Evolutionary conservation across 2,113 vertebrate species (phyloP), one percentile per base, ranked within the genome.

Genomic region (Chaetodon auriga): DNA sequence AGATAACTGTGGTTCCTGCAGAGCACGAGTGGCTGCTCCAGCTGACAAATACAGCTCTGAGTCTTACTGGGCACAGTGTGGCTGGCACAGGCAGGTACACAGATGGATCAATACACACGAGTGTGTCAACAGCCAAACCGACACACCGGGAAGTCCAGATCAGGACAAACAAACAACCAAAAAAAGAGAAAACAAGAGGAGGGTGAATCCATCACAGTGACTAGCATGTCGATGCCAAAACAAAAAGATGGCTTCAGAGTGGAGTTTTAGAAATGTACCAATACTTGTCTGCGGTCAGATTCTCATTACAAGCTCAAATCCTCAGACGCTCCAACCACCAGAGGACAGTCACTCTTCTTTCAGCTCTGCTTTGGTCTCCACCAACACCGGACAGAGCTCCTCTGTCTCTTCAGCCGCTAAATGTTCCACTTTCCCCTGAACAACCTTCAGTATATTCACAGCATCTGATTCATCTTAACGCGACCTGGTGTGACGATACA

Each of bases 1-100:
- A 46, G 72, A 63, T 38, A 63, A 68, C 66, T 71, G 41, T 45
- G 70, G 68, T 48, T 73, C 48, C 78, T 58, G 78, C 12, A 15
- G 78, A 76, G 81, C 74, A 71, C 45, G 0, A 58, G 55, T 6
- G 16, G 66, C 30, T 64, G 48, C 58, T 82, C 62, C 69, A 30
- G 3, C 57, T 23, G 66, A 62, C 19, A 69, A 25, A 60, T 54
- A 68, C 68, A 55, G 54, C 55, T 57, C 57, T 35, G 6, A n/a
- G 25, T 54, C 25, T 64, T 15, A 49, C 46, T 13, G 0, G 25
- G 38, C 35, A 54, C 73, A 8, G 19, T 3, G 60, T 7, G 15
- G 7, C 16, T 23, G 60, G 36, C 60, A 30, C 48, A 21, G 12
- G 11, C 58, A 60, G 30, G 16, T n/a, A 13, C 13, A 57, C 74